phyloP scores from a whole-genome alignment of 2,888 invertebrate species.

The Oligia fasciuncula region DNA sequence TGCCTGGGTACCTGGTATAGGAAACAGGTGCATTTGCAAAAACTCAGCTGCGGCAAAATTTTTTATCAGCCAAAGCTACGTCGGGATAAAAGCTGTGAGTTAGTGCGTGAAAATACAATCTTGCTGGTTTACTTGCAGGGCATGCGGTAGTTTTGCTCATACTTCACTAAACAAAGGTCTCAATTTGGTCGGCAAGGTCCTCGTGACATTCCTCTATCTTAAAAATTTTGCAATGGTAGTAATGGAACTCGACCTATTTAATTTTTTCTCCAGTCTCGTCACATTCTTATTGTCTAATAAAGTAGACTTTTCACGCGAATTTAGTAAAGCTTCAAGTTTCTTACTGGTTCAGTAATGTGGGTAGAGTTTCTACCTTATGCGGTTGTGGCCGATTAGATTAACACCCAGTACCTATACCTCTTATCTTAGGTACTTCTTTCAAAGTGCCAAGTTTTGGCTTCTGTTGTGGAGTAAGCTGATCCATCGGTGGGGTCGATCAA shows the following conservation, averaged over 20 bases:
- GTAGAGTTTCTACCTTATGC: neutral
- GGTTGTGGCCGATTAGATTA: neutral
- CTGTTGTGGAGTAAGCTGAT: constrained; percentile 41
- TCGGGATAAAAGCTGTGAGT: neutral
- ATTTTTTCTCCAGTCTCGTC: neutral
- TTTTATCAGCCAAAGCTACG: neutral
- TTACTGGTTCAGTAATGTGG: neutral
- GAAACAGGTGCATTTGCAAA: neutral
- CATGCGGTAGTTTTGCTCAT: neutral
- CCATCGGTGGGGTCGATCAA: constrained; percentile 63
- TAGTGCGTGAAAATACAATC: neutral
- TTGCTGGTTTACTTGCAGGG: neutral
- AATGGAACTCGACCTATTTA: neutral
- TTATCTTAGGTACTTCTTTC: neutral
- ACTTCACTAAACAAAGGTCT: neutral
- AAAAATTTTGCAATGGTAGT: neutral
- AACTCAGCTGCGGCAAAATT: neutral
- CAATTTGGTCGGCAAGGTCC: neutral
- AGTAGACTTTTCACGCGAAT: neutral
- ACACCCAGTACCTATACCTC: neutral
- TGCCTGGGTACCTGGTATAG: neutral
- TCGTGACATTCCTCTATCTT: neutral
- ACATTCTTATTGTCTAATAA: constrained; percentile 1
- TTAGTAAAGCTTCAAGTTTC: neutral
- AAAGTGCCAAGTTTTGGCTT: constrained; percentile 21